Evolutionary conservation across 2,888 invertebrate species (phyloP).

Genomic region (Parnassius orleans): DNA sequence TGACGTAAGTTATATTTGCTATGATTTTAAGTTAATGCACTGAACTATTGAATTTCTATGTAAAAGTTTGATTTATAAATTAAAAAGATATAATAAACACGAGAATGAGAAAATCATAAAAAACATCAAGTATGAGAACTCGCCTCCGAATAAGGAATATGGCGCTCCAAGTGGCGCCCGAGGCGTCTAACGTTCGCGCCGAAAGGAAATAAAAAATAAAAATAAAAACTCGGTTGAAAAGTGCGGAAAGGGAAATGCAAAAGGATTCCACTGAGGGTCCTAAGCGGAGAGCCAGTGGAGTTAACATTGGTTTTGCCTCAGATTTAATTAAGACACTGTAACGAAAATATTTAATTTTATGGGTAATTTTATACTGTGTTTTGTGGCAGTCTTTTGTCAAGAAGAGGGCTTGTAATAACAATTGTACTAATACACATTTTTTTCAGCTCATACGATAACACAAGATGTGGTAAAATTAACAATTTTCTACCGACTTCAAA

Average conservation of each 20-base stretch:
- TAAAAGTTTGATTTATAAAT: not conserved
- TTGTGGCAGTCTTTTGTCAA: too few relatives aligned
- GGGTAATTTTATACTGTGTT: too few relatives aligned
- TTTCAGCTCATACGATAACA: too few relatives aligned
- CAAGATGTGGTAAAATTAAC: too few relatives aligned
- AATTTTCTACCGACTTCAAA: too few relatives aligned
- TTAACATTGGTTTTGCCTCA: slow-evolving; percentile 23
- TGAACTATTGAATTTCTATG: too few relatives aligned
- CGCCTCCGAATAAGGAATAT: slow-evolving; percentile 47
- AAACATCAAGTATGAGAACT: slow-evolving; percentile 43
- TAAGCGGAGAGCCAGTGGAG: slow-evolving; percentile 32
- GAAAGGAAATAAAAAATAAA: slow-evolving; percentile 42
- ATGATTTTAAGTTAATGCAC: too few relatives aligned
- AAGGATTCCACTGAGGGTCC: slow-evolving; percentile 51
- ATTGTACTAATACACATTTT: too few relatives aligned
- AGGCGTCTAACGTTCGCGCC: slow-evolving; percentile 58
- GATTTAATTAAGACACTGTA: not conserved
- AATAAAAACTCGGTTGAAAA: slow-evolving; percentile 53
- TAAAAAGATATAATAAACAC: slow-evolving; percentile 21
- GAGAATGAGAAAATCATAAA: slow-evolving; percentile 33
- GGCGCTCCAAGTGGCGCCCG: slow-evolving; percentile 54
- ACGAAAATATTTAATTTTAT: too few relatives aligned
- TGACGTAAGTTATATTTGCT: too few relatives aligned
- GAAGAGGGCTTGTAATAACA: too few relatives aligned
- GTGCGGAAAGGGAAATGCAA: slow-evolving; percentile 55